Base-by-base conservation (phyloP, 2,888 invertebrate species). In the Drosophila eohydei region DNA sequence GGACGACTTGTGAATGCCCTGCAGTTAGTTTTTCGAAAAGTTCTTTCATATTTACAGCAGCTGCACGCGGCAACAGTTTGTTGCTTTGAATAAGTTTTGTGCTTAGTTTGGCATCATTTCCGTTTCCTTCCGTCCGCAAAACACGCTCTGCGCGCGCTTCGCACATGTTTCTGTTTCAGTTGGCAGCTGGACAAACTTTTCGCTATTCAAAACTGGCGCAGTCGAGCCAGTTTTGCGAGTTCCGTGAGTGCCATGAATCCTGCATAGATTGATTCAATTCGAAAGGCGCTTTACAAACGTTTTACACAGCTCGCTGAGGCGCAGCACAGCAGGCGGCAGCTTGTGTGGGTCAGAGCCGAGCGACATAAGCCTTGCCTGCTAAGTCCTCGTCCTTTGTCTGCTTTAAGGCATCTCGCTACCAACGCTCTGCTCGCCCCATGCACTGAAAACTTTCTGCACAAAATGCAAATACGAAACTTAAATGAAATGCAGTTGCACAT, bases 381-480 rank as follows among this genome's bases (percentile, higher is more conserved):
- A 28, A 6, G 44, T 51, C 36, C 38, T 44, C 21, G 57, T 60
- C 30, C 48, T 38, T 41, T 69, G 65, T 36, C 52, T 28, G 80
- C 75, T 69, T 64, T 51, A 57, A 66, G 68, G 66, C 60, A 67
- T 32, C 57, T 21, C 21, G 21, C 21, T 21, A 21, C 21, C 21
- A 21, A 21, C 21, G 21, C 21, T 6, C 8, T 14, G 2, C 46
- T 30, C 48, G n/a, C 30, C n/a, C 9, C 32, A 16, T 32, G 32
- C 26, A 4, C 38, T 28, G 9, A 57, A 67, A 79, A 77, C 34
- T 76, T 79, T 77, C 61, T 41, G 43, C 62, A 54, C 61, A 60
- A 74, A 88, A 88, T 83, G 86, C 78, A 88, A 83, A 83, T 74
- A 73, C 67, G 43, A 78, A 84, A 85, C 81, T 85, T 84, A 80